These are phyloP conservation scores for Gorsachius goisagi DNA, from an alignment of 2,113 vertebrate genomes.

Conservation along the genomic window DNA sequence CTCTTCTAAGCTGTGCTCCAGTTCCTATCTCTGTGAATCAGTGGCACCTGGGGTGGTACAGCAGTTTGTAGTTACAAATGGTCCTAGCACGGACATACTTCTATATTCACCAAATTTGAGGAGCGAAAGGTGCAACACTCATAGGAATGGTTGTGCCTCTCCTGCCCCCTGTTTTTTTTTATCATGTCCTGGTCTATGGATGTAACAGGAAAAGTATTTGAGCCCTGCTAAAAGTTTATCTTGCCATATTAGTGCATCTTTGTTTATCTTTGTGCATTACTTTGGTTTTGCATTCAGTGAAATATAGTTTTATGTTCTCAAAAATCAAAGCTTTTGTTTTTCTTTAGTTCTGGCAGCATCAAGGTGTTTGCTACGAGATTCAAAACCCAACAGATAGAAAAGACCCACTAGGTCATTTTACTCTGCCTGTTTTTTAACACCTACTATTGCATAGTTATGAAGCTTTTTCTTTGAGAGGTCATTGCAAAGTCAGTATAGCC, in stretches of 20 bases:
- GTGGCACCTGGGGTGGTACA: neutral
- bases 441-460: neutral
- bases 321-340: neutral
- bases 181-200: neutral
- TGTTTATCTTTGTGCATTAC: neutral
- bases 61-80: neutral
- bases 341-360: neutral
- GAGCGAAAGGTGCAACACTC: neutral
- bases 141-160: neutral
- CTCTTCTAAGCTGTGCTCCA: neutral
- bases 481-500: neutral
- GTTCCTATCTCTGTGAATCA: neutral
- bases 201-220: neutral
- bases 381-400: constrained; percentile 13
- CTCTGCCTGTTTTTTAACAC: neutral
- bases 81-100: neutral
- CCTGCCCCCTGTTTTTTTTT: neutral
- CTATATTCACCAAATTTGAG: neutral
- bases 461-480: neutral
- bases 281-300: neutral
- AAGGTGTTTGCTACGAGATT: neutral
- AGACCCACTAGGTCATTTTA: neutral
- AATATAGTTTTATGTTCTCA: neutral
- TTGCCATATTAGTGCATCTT: neutral
- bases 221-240: neutral